Evolutionary conservation across 2,797 vertebrate species (phyloP).

Genomic region (Alcedo atthis): DNA sequence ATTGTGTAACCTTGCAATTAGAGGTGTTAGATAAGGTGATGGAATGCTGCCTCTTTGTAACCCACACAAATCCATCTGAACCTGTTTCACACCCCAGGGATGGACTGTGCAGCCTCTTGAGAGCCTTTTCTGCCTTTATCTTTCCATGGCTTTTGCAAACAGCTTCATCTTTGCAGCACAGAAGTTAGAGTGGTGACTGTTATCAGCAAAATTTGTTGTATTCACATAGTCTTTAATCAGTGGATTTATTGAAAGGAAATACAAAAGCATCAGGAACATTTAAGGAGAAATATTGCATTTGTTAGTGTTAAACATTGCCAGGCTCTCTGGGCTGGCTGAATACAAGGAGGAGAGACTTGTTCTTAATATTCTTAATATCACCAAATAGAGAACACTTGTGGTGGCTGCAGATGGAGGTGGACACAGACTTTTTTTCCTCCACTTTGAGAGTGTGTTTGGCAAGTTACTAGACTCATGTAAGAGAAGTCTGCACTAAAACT

Average conservation of each 20-base stretch:
- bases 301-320: background rate
- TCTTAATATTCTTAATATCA: background rate
- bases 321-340: background rate
- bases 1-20: slow-evolving; percentile 13
- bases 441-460: background rate
- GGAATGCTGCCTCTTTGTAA: background rate
- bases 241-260: background rate
- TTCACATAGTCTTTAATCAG: background rate
- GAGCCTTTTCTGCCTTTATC: background rate
- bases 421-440: background rate
- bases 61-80: background rate
- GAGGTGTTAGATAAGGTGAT: background rate
- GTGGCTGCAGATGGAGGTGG: background rate
- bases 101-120: background rate
- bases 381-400: background rate
- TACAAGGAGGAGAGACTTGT: too few relatives aligned
- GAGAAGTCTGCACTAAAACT: background rate
- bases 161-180: background rate
- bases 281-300: background rate
- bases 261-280: background rate
- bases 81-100: background rate
- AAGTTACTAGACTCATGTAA: background rate
- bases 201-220: background rate
- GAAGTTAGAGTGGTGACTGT: background rate
- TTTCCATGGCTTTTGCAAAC: background rate